Percentiles rank a stretch among this genome's conserved stretches.
These are phyloP conservation scores for Rhineura floridana DNA, from an alignment of 2,113 vertebrate species.

Conservation along the genomic window DNA sequence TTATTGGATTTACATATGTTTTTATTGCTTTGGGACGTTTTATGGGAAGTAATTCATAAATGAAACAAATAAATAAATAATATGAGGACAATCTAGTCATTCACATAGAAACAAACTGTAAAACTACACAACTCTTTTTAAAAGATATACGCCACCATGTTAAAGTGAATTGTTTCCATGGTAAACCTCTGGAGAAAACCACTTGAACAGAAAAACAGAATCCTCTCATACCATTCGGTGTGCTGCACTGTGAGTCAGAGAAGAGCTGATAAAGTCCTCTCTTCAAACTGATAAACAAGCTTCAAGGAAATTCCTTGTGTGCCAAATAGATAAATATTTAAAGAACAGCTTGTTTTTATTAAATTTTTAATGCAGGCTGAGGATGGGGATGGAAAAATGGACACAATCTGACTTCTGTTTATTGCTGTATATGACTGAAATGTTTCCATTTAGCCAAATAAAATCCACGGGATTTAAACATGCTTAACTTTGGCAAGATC, in stretches of 20 bases:
- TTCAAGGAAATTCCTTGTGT: constrained; percentile 35
- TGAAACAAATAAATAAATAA: no score
- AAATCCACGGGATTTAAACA: constrained; percentile 4
- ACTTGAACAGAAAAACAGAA: constrained; percentile 42
- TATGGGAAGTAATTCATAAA: no score
- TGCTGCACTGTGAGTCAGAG: constrained; percentile 3
- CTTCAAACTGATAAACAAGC: constrained; percentile 33
- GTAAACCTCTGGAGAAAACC: constrained; percentile 50
- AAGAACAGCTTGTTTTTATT: constrained; percentile 43
- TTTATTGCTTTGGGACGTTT: no score
- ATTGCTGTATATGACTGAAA: neutral
- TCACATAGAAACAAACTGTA: constrained; percentile 27
- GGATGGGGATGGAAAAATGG: neutral
- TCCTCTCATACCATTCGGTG: constrained; percentile 33
- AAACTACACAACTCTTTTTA: constrained; percentile 49
- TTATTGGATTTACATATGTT: no score
- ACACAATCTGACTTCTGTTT: no score
- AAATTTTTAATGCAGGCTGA: constrained; percentile 30
- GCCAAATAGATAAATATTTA: constrained; percentile 53
- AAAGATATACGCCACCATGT: constrained; percentile 39
- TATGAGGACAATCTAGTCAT: neutral
- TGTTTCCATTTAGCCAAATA: neutral
- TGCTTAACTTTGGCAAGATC: neutral
- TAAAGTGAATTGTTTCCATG: constrained; percentile 53
- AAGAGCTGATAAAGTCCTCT: constrained; percentile 31